Evolutionary conservation across 1,140 invertebrate genomes (phyloP), one percentile per base, ranked within the genome.

Genomic region (Diabrotica virgifera): DNA sequence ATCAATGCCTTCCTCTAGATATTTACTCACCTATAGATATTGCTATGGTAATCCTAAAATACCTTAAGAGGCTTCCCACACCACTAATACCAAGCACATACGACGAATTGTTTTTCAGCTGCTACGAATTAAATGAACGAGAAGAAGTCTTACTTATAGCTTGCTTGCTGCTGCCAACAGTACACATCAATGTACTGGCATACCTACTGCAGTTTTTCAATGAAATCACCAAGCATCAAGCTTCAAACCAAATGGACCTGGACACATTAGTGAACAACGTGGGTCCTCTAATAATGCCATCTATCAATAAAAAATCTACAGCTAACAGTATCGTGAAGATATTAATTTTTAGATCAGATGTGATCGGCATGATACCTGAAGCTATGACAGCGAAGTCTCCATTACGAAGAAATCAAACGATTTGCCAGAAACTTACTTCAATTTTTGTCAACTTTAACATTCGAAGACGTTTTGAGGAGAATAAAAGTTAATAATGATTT

Each of bases 151-250:
- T 62, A 10, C 11, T 54, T 12, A 14, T 62, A 14, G 36, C 51
- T 10, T 54, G 51, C 9, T 38, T 62, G 5, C 52, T 62, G 6
- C 38, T 60, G 8, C 51, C 60, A 4, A 36, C 37, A 36, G 60
- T 54, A 11, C 6, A 62, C 24, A 11, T 62, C n/a, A 54, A 38
- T 54, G 12, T 53, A 11, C 13, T 62, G n/a, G 36, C 52, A 7
- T 62, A 54, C 7, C 0, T 53, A 13, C 36, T 62, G 51, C 51
- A 54, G 9, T 62, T 62, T 54, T 55, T 62, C 36, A 13, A 62
- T 4, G n/a, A 62, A 54, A 35, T 62, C 9, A 36, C 60, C 24
- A 54, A 24, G n/a, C 12, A 54, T 12, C 35, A 46, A 7, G 6
- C 10, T 5, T 6, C n/a, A 7, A 62, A 40, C 24, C 11, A 62